These are phyloP conservation scores for Ryuthela nishihirai DNA, from an alignment of 2,888 invertebrate species.

Conservation along the genomic window DNA sequence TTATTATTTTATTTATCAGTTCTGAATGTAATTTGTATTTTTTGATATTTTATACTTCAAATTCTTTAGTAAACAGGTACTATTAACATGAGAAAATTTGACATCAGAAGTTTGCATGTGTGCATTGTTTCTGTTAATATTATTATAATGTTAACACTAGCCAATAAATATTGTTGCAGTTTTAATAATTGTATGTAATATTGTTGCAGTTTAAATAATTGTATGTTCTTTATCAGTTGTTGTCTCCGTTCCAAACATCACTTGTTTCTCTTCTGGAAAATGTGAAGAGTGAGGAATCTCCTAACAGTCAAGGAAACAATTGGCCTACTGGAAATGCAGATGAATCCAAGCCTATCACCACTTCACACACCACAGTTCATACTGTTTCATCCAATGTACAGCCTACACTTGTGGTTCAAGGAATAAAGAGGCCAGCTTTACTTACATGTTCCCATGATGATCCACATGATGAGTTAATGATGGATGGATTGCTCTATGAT, in stretches of 20 bases:
- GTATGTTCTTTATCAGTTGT: no score
- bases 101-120: no score
- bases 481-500: conserved; percentile 77
- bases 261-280: conserved; percentile 9
- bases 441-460: conserved; percentile 73
- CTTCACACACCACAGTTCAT: conserved; percentile 16
- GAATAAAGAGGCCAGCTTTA: conserved; percentile 70
- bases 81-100: no score
- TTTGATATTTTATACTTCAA: no score
- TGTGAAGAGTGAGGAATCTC: conserved; percentile 16
- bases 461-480: conserved; percentile 70
- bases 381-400: conserved; percentile 17
- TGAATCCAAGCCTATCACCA: conserved; percentile 13
- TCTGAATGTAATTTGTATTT: no score
- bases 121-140: no score
- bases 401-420: conserved; percentile 43
- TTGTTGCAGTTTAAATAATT: background rate
- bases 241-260: conserved; percentile 21
- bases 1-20: no score
- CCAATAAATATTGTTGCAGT: background rate
- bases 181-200: background rate
- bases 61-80: no score
- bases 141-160: no score
- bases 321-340: conserved; percentile 11
- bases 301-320: background rate